phyloP scores from a whole-genome alignment of 2,888 invertebrate genomes.

The Chrysotoxum bicinctum region DNA sequence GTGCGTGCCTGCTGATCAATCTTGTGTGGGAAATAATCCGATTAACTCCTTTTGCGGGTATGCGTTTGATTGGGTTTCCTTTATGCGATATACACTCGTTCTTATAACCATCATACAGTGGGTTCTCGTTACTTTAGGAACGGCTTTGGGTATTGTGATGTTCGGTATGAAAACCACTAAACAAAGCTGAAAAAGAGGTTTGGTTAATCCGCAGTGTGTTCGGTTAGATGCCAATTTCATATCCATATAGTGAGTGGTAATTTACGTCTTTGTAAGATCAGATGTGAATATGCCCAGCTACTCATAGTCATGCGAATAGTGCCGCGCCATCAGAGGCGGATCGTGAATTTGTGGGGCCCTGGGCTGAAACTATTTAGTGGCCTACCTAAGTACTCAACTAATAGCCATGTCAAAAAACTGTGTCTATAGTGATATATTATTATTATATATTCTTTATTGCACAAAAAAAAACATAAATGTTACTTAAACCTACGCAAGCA shows the following conservation, averaged over 20 bases:
- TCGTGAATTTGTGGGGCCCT: too few relatives aligned
- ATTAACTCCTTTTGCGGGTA: slow-evolving; percentile 72
- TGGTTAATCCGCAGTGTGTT: slow-evolving; percentile 57
- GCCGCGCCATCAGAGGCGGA: too few relatives aligned
- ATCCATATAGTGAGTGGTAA: slow-evolving; percentile 70
- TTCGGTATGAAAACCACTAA: background rate
- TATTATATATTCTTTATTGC: too few relatives aligned
- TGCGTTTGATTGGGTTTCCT: slow-evolving; percentile 71
- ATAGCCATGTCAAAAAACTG: too few relatives aligned
- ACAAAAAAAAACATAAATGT: too few relatives aligned
- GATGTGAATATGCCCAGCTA: slow-evolving; percentile 48
- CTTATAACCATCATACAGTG: slow-evolving; percentile 4
- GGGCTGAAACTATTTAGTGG: too few relatives aligned
- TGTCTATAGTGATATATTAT: too few relatives aligned
- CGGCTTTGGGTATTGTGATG: slow-evolving; percentile 62
- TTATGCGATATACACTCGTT: slow-evolving; percentile 43
- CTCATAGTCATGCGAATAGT: background rate
- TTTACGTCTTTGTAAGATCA: slow-evolving; percentile 70
- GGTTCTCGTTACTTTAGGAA: slow-evolving; percentile 23
- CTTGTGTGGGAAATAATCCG: slow-evolving; percentile 73
- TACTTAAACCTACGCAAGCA: too few relatives aligned
- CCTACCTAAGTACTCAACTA: too few relatives aligned
- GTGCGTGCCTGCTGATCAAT: slow-evolving; percentile 73
- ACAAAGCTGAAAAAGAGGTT: slow-evolving; percentile 35
- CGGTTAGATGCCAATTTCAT: slow-evolving; percentile 71